phyloP scores from a whole-genome alignment of 1,140 invertebrate species.

The Habropoda laboriosa region DNA sequence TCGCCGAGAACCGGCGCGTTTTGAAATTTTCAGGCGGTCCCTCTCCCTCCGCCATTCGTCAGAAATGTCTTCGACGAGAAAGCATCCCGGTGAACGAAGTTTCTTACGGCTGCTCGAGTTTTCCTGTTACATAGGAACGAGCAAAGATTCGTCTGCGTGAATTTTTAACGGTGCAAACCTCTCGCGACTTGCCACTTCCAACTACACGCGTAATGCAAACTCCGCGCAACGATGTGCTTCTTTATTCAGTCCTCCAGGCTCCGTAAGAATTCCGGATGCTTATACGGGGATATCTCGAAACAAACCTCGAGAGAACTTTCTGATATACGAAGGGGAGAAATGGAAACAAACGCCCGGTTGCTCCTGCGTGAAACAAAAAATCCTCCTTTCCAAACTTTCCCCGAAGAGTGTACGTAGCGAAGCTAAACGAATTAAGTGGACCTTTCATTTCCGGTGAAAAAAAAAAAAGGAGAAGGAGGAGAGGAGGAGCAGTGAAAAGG shows the following conservation, averaged over 20 bases:
- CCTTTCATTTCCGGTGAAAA: neutral
- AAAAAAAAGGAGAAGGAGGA: neutral
- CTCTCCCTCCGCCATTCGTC: neutral
- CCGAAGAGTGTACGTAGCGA: neutral
- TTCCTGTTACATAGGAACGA: neutral
- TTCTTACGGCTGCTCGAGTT: neutral
- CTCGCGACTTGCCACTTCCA: neutral
- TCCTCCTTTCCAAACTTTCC: too few relatives aligned
- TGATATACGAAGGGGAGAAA: too few relatives aligned
- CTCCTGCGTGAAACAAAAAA: too few relatives aligned
- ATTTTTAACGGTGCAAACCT: neutral
- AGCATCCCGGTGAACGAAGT: neutral
- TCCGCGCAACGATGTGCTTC: neutral
- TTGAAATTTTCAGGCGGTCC: neutral
- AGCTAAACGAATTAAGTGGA: conserved; percentile 32
- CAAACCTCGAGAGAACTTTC: too few relatives aligned
- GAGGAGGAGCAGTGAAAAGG: neutral
- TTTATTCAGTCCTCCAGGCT: too few relatives aligned
- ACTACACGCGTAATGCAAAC: too few relatives aligned
- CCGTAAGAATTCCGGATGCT: too few relatives aligned
- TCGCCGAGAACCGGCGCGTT: neutral
- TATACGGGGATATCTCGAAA: too few relatives aligned
- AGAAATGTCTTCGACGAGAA: neutral
- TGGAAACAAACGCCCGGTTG: too few relatives aligned
- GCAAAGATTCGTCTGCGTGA: neutral